Conservation (phyloP, 2,113 vertebrate genomes). For the Bos indicus region DNA sequence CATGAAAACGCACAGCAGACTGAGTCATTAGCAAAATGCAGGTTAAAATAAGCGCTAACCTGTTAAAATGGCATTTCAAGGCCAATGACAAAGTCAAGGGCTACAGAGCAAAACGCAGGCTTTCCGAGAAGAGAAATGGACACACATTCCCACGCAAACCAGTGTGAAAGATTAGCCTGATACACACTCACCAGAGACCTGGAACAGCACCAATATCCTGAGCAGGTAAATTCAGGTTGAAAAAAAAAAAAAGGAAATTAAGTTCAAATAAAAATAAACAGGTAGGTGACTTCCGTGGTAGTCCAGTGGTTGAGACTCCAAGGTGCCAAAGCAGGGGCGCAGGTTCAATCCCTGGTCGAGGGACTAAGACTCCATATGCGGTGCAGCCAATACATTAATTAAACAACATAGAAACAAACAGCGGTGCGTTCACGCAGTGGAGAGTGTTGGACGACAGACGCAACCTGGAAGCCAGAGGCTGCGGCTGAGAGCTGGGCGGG, state of each 20-base stretch:
- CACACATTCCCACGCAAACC: neutral
- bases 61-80: too few relatives aligned
- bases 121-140: neutral
- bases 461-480: neutral
- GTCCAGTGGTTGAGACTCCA: neutral
- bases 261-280: neutral
- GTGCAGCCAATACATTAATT: neutral
- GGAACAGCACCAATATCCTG: neutral
- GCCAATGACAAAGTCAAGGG: neutral
- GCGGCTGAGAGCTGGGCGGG: neutral
- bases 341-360: neutral
- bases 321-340: neutral
- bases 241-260: neutral
- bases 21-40: neutral
- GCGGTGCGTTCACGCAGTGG: accelerated
- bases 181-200: neutral
- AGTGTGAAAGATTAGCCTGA: neutral
- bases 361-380: neutral
- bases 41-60: neutral
- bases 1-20: too few relatives aligned
- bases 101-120: neutral
- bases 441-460: accelerated
- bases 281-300: neutral
- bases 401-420: neutral
- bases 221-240: neutral